A percentile compares a stretch with the other conserved stretches of the same genome.
Conservation (phyloP, 1,140 invertebrate species). For the Vanessa atalanta region DNA sequence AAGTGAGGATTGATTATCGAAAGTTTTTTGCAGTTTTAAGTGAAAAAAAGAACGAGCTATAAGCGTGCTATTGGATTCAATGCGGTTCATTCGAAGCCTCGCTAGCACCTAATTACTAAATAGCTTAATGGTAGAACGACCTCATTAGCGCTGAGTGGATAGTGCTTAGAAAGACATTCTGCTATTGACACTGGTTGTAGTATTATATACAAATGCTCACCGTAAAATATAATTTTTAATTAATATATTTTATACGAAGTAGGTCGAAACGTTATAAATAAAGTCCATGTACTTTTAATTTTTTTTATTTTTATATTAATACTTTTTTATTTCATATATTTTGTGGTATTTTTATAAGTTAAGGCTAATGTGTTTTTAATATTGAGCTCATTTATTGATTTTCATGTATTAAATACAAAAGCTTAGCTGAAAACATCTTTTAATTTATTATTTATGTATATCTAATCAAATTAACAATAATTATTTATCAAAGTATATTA, state of each 20-base stretch:
- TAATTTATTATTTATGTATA: too few relatives aligned
- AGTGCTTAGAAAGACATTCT: constrained; percentile 52
- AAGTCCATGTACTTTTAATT: background rate
- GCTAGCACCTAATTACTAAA: constrained; percentile 64
- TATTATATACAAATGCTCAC: background rate
- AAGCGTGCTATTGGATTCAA: constrained; percentile 40
- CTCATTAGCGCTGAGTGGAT: constrained; percentile 57
- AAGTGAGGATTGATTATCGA: constrained; percentile 29
- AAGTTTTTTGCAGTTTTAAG: constrained; percentile 18
- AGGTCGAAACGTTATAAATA: background rate
- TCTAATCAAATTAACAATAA: too few relatives aligned
- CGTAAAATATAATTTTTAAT: constrained; percentile 22
- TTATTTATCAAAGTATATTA: too few relatives aligned
- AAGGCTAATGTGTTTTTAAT: too few relatives aligned
- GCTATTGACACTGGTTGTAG: constrained; percentile 33
- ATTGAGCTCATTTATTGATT: too few relatives aligned
- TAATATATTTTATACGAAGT: background rate
- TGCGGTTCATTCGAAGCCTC: constrained; percentile 50
- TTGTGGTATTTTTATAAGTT: background rate
- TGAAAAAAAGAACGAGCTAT: constrained; percentile 15
- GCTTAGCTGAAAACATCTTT: too few relatives aligned
- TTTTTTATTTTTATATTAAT: background rate
- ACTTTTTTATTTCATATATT: background rate
- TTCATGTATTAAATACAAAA: too few relatives aligned
- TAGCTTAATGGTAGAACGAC: constrained; percentile 62